Base-by-base conservation (phyloP, 2,888 invertebrate genomes). In the Baronia brevicornis region DNA sequence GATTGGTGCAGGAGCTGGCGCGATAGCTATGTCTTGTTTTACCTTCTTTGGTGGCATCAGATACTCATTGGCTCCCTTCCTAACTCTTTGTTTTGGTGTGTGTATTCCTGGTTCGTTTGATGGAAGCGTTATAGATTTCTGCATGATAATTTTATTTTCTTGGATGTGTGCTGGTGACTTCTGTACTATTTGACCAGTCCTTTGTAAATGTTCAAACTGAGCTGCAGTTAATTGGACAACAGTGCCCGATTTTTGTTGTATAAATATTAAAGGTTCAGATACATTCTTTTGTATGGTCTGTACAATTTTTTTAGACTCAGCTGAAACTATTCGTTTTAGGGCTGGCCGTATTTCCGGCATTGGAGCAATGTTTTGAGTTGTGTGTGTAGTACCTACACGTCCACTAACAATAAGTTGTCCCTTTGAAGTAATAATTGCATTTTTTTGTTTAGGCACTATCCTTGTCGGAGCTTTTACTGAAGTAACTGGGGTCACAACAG, bases 371-470 rank as follows among this genome's bases (percentile, higher is more conserved):
- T 79, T 73, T 23, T 75, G 65, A 1, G 86, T 48, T 3, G 86
- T 65, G 18, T 85, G 80, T 0, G 68, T 52, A n/a, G n/a, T n/a
- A n/a, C n/a, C n/a, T n/a, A n/a, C n/a, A 17, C 70, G 75, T 0
- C 82, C 80, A 2, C 84, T 77, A 1, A 84, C 73, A 18, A 86
- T 84, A 7, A 87, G 53, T 53, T 87, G 87, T 1, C 86, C 86
- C 49, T 86, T 87, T n/a, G 85, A 86, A 3, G 86, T 86, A 23
- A 88, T 78, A 36, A 87, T 85, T 43, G 85, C 77, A 71, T 71
- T 69, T 60, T 87, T 70, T 54, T 78, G 72, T 59, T 82, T 71
- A 19, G 75, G 59, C 38, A 67, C 60, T 38, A 79, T 71, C 61
- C 84, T 59, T 25, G 84, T 62, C 14, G 64, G 65, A 3, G 65